Base-by-base conservation (phyloP, 2,797 vertebrate species). In the Diceros bicornis region DNA sequence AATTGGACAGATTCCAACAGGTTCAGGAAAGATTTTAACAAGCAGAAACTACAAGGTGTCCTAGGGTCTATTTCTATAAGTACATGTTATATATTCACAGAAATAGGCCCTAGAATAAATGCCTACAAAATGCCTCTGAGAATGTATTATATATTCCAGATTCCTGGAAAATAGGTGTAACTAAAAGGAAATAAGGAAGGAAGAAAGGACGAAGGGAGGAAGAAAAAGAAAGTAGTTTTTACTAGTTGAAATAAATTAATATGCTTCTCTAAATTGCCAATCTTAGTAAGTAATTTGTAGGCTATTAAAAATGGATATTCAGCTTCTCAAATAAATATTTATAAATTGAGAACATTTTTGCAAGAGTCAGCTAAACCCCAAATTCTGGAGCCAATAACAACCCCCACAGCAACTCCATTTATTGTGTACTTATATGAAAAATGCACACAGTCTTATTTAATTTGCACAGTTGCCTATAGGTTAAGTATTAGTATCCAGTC, bases 41-140 rank as follows among this genome's bases (percentile, higher is more conserved):
- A 89, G 59, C 47, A 94, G 29, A 69, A 72, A 82, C 34, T 89
- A 71, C 23, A 86, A 79, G n/a, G 4, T n/a, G 77, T 82, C 27
- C 61, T 81, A 52, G 57, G 25, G 50, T 94, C 6, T 61, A 32
- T 88, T 88, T 95, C 72, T 57, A 21, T 85, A 59, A 93, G 20
- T 83, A 7, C 18, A 47, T 55, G 10, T n/a, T 57, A 84, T 34
- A 62, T 41, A 75, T 72, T 82, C 59, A 87, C 44, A 74, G 29
- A 97, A 96, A 97, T 32, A 71, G 18, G 20, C 52, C 41, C 4
- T 82, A 94, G 71, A 68, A 71, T 68, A 82, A 93, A 86, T 68
- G 9, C 17, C 47, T 94, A 87, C 55, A 91, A 89, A 85, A 78
- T 74, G 20, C 29, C 27, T 72, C 29, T 92, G 83, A 68, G 52